Evolutionary conservation across 53 echinoderm and acorn worm genomes (phyloP).

Genomic region (Apostichopus leukothele): DNA sequence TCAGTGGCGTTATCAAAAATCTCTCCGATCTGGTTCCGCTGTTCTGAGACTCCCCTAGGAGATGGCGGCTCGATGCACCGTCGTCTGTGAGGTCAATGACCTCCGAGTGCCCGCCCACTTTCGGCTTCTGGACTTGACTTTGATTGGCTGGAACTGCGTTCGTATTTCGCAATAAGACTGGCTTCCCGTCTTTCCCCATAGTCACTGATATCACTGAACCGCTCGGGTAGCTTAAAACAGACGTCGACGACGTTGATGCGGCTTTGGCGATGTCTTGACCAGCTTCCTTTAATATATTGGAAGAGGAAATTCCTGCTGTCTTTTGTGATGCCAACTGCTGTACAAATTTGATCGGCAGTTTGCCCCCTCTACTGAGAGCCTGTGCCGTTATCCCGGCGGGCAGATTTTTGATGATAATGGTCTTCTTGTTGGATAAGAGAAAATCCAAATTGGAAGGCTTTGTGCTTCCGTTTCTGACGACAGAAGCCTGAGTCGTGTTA

Average conservation of each 20-base stretch:
- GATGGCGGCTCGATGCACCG: background rate
- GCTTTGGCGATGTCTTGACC: background rate
- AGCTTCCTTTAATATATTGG: too few species aligned
- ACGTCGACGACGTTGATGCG: background rate
- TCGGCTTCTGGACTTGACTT: too few species aligned
- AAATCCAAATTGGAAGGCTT: background rate
- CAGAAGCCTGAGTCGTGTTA: background rate
- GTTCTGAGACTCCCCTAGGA: background rate
- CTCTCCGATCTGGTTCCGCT: background rate
- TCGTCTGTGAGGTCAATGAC: background rate
- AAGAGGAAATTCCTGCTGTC: background rate
- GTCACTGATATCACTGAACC: slow-evolving; percentile 21
- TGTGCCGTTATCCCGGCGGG: slow-evolving; percentile 37
- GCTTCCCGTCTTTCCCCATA: slow-evolving; percentile 26
- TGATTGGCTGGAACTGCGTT: too few species aligned
- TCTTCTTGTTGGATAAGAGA: slow-evolving; percentile 22
- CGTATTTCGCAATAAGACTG: background rate
- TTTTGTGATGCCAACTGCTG: background rate
- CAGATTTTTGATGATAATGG: slow-evolving; percentile 28
- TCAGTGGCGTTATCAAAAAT: slow-evolving; percentile 2
- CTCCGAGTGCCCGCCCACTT: too few species aligned
- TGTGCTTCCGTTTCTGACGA: background rate
- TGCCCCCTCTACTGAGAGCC: slow-evolving; percentile 32
- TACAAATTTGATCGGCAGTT: slow-evolving; percentile 19
- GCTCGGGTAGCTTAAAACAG: background rate